Evolutionary conservation across 2,888 invertebrate species (phyloP).

Genomic region (Limnephilus marmoratus): DNA sequence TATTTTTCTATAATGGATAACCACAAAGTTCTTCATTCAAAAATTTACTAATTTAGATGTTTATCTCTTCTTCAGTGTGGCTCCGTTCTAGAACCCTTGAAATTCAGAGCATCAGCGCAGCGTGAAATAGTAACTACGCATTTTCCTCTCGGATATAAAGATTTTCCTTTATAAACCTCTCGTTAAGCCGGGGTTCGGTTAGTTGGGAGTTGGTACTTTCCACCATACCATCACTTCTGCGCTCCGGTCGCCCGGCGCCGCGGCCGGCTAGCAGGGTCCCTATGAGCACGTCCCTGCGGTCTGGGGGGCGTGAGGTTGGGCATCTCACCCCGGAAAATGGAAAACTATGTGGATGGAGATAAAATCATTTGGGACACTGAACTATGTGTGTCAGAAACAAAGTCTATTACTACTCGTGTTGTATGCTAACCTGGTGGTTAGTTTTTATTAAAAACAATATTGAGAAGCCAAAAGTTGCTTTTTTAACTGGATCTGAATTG

Average conservation of each 20-base stretch:
- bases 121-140: background rate
- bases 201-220: background rate
- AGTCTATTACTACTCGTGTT: background rate
- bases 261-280: background rate
- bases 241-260: background rate
- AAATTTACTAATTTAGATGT: background rate
- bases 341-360: conserved; percentile 6
- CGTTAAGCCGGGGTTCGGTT: background rate
- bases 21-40: too few species aligned
- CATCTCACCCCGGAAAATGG: background rate
- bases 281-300: conserved; percentile 25
- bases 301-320: conserved; percentile 15
- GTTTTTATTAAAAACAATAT: background rate
- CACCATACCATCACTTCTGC: background rate
- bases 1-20: too few species aligned
- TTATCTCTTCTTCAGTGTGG: background rate
- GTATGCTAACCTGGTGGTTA: background rate
- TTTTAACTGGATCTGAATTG: background rate
- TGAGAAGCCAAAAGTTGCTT: background rate
- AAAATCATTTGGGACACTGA: conserved; percentile 18
- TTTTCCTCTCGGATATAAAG: background rate
- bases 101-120: background rate
- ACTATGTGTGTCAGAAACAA: background rate
- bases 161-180: background rate
- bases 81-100: background rate